phyloP scores from a whole-genome alignment of 2,797 vertebrate genomes.

The Tapirus indicus region DNA sequence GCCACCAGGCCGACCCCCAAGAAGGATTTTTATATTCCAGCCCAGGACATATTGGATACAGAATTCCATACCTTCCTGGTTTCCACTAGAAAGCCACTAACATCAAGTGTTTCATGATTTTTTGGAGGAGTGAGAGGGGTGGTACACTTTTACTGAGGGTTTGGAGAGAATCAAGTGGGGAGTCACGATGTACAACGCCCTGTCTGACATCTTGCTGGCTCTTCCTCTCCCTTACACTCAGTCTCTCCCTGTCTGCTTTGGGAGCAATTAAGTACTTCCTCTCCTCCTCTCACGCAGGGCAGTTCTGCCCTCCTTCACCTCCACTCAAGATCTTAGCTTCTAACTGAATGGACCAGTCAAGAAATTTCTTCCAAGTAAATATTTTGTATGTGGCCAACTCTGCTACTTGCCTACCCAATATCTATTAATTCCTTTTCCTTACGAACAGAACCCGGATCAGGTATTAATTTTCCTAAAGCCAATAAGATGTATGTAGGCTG shows the following conservation, averaged over 20 bases:
- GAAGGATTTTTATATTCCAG: background rate
- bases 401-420: background rate
- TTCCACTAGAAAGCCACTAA: background rate
- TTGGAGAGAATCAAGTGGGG: background rate
- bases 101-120: background rate
- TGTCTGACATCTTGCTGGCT: background rate
- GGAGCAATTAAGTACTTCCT: background rate
- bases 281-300: background rate
- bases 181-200: background rate
- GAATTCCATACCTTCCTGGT: background rate
- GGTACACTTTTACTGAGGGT: background rate
- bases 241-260: background rate
- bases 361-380: constrained; percentile 27
- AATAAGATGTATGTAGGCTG: background rate
- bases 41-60: background rate
- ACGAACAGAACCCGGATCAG: background rate
- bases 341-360: background rate
- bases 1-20: no score
- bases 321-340: background rate
- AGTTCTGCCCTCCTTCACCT: background rate
- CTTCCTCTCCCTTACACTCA: background rate
- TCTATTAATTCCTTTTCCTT: background rate
- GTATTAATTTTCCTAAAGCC: constrained; percentile 1
- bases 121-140: background rate
- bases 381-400: background rate